Evolutionary conservation across 2,113 vertebrate species (phyloP).

Genomic region (Odocoileus hemionus): DNA sequence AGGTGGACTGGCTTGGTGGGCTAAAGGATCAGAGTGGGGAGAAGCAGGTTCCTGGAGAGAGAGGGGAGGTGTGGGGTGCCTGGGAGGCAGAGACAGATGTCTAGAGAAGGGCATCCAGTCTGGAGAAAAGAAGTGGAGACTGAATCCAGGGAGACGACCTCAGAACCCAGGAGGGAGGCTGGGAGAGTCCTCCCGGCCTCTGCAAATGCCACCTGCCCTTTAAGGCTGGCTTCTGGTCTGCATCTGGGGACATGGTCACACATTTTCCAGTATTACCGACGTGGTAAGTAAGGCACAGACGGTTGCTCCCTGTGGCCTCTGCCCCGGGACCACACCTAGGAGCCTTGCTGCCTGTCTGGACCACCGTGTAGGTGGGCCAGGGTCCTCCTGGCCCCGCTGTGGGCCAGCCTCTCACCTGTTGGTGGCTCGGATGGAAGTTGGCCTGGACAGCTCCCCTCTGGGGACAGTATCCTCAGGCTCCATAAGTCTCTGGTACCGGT

Average conservation of each 20-base stretch:
- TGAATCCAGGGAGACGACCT: neutral
- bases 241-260: neutral
- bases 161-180: neutral
- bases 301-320: neutral
- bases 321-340: neutral
- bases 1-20: no score
- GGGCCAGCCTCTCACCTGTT: constrained; percentile 80
- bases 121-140: neutral
- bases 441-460: accelerated
- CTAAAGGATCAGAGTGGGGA: neutral
- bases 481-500: constrained; percentile 82
- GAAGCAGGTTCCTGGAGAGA: neutral
- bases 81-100: neutral
- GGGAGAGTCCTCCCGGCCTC: neutral
- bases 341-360: neutral
- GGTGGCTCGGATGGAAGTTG: neutral
- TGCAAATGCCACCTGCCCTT: neutral
- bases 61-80: neutral
- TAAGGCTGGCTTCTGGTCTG: neutral
- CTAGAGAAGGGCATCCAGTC: neutral
- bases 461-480: constrained; percentile 71
- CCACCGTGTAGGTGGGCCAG: accelerated
- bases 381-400: accelerated
- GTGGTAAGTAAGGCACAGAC: neutral
- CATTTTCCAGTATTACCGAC: neutral